phyloP scores from a whole-genome alignment of 92 coral and sea anemone species.

The Desmophyllum pertusum region DNA sequence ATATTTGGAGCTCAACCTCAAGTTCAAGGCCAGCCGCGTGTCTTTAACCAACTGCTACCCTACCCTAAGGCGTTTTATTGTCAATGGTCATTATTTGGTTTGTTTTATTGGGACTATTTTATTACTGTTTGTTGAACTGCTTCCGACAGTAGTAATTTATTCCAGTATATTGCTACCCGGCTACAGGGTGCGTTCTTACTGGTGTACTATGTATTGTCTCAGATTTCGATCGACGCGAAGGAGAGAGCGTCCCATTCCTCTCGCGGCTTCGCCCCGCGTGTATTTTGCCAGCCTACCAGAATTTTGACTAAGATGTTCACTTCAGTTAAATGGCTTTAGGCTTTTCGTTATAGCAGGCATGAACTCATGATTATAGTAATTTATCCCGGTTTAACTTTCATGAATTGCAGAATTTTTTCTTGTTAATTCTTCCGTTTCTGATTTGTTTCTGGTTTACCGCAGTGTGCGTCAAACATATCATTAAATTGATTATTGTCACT shows the following conservation, averaged over 20 bases:
- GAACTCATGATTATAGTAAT: background rate
- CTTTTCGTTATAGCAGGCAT: background rate
- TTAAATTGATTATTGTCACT: too few relatives aligned
- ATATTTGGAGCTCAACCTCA: background rate
- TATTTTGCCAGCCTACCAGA: too few relatives aligned
- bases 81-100: background rate
- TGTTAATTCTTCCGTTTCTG: too few relatives aligned
- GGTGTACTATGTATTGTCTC: too few relatives aligned
- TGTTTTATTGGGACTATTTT: background rate
- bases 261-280: too few relatives aligned
- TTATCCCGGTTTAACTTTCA: background rate
- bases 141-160: background rate
- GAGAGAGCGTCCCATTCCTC: too few relatives aligned
- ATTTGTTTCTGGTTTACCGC: too few relatives aligned
- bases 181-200: background rate
- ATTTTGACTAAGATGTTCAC: too few relatives aligned
- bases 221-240: too few relatives aligned
- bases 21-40: background rate
- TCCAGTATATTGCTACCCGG: background rate
- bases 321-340: background rate
- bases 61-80: background rate
- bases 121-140: background rate
- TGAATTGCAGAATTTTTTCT: background rate
- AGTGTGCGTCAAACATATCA: too few relatives aligned
- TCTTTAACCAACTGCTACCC: background rate